Base-by-base conservation (phyloP, 2,113 vertebrate genomes). In the Picathartes gymnocephalus region DNA sequence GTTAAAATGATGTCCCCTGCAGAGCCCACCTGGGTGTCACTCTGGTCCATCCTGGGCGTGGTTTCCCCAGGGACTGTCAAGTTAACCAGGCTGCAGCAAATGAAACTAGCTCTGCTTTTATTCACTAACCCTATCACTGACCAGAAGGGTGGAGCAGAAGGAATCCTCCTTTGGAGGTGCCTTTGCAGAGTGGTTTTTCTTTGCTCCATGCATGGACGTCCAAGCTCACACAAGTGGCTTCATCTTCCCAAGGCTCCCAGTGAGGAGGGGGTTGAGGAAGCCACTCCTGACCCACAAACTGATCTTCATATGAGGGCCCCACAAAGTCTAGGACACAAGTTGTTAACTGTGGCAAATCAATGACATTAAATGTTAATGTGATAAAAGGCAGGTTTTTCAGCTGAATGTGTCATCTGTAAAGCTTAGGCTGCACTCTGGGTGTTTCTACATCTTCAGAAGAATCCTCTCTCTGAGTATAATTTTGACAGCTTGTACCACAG, bases 161-260 rank as follows among this genome's bases (percentile, higher is more conserved):
- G 47, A 37, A 66, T 23, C 19, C 10, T 31, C 22, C 11, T 53
- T 6, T 61, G n/a, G 53, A 68, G 20, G 6, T 69, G 13, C 17
- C n/a, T 61, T 60, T 79, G 22, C 25, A 92, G 78, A 48, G 1
- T 23, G 45, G 4, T 39, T 95, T 81, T 45, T 61, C 54, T 82
- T 44, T 57, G 30, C 40, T 57, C 28, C 9, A 1, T 1, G 2
- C 1, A 1, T 15, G 19, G 24, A 16, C 3, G 0, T 21, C 28
- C 42, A 47, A n/a, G 39, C 28, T 13, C 18, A 33, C 16, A 10
- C 25, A 39, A 45, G 16, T 9, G 25, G 5, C 15, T 91, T 57
- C 48, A 60, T 6, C 23, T 40, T 82, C 44, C 57, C 0, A 1
- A 47, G 21, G 44, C n/a, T 80, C 30, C 23, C 40, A 22, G 33